These are phyloP conservation scores for Herpetotheres cachinnans DNA, from an alignment of 2,113 vertebrate genomes.

Conservation along the genomic window DNA sequence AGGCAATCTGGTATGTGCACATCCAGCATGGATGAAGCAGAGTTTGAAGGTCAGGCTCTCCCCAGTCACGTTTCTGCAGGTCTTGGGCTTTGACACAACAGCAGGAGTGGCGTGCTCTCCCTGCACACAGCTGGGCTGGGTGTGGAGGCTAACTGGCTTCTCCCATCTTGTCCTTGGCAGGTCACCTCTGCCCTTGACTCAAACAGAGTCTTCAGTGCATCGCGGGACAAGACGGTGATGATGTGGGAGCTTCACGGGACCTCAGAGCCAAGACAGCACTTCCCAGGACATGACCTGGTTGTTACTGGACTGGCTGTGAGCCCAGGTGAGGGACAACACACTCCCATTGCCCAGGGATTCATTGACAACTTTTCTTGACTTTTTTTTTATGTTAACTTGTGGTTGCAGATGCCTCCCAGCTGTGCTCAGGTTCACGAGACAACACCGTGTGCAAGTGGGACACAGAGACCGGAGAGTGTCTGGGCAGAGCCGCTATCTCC, in stretches of 20 bases:
- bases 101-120: background rate
- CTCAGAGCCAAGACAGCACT: conserved; percentile 78
- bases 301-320: conserved; percentile 91
- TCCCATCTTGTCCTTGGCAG: conserved; percentile 55
- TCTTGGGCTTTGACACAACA: background rate
- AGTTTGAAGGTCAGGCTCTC: background rate
- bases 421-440: conserved; percentile 92
- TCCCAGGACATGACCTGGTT: conserved; percentile 87
- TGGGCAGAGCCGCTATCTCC: conserved; percentile 83
- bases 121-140: background rate
- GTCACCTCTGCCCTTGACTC: conserved; percentile 79
- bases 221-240: conserved; percentile 86
- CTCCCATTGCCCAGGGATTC: background rate
- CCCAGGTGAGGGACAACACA: conserved; percentile 73
- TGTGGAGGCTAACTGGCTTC: background rate
- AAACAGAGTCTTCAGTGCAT: conserved; percentile 90
- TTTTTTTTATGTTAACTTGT: background rate
- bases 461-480: conserved; percentile 81
- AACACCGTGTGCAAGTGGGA: conserved; percentile 94
- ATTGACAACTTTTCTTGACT: background rate
- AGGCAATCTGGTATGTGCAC: accelerated
- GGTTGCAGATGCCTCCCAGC: conserved; percentile 79
- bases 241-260: conserved; percentile 88
- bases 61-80: accelerated
- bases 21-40: background rate